A percentile compares a stretch with the other conserved stretches of the same genome.
phyloP scores from a whole-genome alignment of 2,797 vertebrate genomes.

The Phrynocephalus vlangalii region DNA sequence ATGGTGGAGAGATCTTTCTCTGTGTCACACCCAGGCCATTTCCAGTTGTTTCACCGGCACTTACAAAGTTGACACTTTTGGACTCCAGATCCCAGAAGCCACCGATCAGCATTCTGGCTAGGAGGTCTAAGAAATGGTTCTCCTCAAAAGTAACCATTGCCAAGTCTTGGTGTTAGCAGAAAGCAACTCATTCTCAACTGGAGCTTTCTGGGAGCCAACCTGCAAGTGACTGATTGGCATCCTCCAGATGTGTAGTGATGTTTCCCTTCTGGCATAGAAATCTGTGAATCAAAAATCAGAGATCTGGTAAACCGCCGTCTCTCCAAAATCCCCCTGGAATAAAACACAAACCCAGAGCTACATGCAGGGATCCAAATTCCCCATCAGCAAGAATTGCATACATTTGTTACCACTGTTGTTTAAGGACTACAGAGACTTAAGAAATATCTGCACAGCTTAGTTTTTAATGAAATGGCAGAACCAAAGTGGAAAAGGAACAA shows the following conservation, averaged over 20 bases:
- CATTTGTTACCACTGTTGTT: neutral
- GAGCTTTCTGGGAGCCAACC: neutral
- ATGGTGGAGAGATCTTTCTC: neutral
- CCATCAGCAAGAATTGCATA: neutral
- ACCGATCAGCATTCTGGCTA: neutral
- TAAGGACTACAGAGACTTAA: neutral
- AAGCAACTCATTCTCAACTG: neutral
- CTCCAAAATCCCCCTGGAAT: neutral
- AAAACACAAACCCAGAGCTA: neutral
- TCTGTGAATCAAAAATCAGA: neutral
- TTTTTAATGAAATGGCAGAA: constrained; percentile 39
- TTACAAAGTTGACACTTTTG: neutral
- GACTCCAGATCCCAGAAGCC: neutral
- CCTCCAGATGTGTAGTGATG: neutral
- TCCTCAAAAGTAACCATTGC: neutral
- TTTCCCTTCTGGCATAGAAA: neutral
- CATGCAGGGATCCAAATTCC: neutral
- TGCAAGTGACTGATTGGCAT: neutral
- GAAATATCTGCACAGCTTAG: constrained; percentile 29
- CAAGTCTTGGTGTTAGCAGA: neutral
- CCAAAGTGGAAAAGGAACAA: neutral
- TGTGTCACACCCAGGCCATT: neutral
- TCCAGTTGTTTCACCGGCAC: neutral
- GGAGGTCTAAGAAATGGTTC: neutral
- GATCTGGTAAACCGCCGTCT: neutral